Conservation (phyloP, 2,113 vertebrate species). For the Caloenas nicobarica region DNA sequence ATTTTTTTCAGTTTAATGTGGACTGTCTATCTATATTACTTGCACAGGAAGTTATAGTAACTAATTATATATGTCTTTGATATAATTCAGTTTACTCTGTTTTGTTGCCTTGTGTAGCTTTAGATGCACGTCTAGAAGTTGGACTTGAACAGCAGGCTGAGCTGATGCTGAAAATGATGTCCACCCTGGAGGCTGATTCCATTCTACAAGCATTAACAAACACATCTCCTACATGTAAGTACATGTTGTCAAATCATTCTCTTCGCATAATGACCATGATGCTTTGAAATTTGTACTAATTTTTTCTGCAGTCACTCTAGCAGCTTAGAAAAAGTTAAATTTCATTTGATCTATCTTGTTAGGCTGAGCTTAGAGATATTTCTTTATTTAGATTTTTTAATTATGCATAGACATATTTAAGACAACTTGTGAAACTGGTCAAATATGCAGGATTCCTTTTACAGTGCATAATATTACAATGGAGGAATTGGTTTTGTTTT, state of each 20-base stretch:
- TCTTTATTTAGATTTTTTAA: not conserved
- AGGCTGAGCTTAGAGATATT: not conserved
- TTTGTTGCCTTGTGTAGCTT: conserved; percentile 74
- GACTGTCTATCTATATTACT: not conserved
- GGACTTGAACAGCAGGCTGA: conserved; percentile 98
- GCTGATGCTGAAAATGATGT: conserved; percentile 99
- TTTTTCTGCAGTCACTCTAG: not conserved
- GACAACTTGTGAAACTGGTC: not conserved
- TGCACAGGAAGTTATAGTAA: not conserved
- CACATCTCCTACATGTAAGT: conserved; percentile 89
- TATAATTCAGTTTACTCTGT: not conserved
- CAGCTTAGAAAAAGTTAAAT: not conserved
- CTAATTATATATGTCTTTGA: not conserved
- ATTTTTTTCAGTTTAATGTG: not conserved
- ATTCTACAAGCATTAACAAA: conserved; percentile 95
- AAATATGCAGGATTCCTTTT: not conserved
- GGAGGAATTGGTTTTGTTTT: not conserved
- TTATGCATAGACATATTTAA: not conserved
- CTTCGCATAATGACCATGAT: not conserved
- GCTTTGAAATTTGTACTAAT: not conserved
- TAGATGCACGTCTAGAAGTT: conserved; percentile 96
- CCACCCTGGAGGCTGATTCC: conserved; percentile 96
- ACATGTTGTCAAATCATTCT: not conserved
- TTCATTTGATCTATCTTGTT: not conserved
- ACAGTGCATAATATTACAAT: not conserved